Percentiles rank a stretch among this genome's conserved stretches.
These are phyloP conservation scores for Cheilosia urbana DNA, from an alignment of 2,888 invertebrate species.

Conservation along the genomic window DNA sequence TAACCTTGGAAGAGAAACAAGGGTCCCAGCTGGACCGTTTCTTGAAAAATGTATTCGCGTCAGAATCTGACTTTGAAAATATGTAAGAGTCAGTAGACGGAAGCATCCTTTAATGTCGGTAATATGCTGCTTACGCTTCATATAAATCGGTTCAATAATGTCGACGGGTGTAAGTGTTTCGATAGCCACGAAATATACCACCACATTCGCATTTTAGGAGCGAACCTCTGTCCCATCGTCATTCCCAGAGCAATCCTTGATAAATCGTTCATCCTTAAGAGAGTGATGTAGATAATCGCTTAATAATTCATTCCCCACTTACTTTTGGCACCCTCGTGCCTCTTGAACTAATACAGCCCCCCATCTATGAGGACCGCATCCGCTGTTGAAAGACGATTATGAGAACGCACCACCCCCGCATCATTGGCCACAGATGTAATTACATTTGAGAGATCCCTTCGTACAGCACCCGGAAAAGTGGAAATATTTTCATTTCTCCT, in stretches of 20 bases:
- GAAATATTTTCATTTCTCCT: constrained; percentile 34
- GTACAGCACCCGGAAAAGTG: constrained; percentile 27
- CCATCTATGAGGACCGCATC: neutral
- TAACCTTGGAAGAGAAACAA: too few relatives aligned
- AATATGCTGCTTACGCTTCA: too few relatives aligned
- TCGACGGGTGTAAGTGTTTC: too few relatives aligned
- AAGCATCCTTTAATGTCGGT: too few relatives aligned
- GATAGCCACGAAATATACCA: too few relatives aligned
- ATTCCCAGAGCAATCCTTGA: neutral
- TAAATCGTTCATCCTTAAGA: neutral
- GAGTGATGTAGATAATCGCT: constrained; percentile 17
- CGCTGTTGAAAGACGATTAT: constrained; percentile 33
- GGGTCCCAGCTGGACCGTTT: too few relatives aligned
- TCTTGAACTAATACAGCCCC: neutral
- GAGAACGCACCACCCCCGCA: constrained; percentile 30
- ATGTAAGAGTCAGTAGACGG: too few relatives aligned
- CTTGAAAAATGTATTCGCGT: too few relatives aligned
- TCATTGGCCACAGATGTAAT: constrained; percentile 41
- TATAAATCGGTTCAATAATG: too few relatives aligned
- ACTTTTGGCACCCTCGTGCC: neutral
- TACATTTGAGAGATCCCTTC: constrained; percentile 13
- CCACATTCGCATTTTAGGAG: too few relatives aligned
- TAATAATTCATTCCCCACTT: constrained; percentile 32
- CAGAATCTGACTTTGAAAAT: too few relatives aligned
- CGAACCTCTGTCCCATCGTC: too few relatives aligned